phyloP scores from a whole-genome alignment of 2,888 invertebrate species.

The Galerucella nymphaeae region DNA sequence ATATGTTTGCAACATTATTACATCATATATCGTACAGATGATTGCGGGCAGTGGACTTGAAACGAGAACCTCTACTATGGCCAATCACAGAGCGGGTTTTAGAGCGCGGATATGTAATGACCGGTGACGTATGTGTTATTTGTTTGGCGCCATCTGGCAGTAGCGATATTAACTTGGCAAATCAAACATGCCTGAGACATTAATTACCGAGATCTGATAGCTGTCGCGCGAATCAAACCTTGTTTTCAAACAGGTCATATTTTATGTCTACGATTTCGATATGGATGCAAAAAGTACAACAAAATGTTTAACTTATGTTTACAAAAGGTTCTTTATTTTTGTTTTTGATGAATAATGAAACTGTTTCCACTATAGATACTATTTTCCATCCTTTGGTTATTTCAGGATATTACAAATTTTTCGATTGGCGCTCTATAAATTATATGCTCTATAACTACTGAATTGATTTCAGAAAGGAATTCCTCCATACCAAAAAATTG shows the following conservation, averaged over 20 bases:
- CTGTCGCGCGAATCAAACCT: constrained; percentile 55
- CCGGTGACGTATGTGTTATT: constrained; percentile 67
- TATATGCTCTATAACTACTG: constrained; percentile 16
- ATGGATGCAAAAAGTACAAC: constrained; percentile 21
- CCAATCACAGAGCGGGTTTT: constrained; percentile 33
- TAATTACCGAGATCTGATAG: constrained; percentile 64
- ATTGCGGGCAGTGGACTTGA: constrained; percentile 62
- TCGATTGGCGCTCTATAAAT: neutral
- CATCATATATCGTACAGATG: constrained; percentile 66
- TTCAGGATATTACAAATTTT: neutral
- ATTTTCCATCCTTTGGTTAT: neutral
- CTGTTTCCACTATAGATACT: too few species aligned
- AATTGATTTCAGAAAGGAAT: constrained; percentile 20
- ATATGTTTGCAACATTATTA: constrained; percentile 66
- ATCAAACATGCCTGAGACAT: constrained; percentile 67
- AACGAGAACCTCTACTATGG: constrained; percentile 47
- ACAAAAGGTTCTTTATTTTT: neutral
- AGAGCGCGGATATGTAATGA: constrained; percentile 60
- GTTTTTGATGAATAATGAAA: too few species aligned
- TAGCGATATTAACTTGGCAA: constrained; percentile 68
- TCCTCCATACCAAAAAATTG: constrained; percentile 22
- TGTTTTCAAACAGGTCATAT: constrained; percentile 46
- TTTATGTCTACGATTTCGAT: constrained; percentile 26
- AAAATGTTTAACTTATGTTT: neutral
- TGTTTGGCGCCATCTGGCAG: constrained; percentile 67